These are phyloP conservation scores for Carcinoscorpius rotundicauda DNA, from an alignment of 1,140 invertebrate species.

Conservation along the genomic window DNA sequence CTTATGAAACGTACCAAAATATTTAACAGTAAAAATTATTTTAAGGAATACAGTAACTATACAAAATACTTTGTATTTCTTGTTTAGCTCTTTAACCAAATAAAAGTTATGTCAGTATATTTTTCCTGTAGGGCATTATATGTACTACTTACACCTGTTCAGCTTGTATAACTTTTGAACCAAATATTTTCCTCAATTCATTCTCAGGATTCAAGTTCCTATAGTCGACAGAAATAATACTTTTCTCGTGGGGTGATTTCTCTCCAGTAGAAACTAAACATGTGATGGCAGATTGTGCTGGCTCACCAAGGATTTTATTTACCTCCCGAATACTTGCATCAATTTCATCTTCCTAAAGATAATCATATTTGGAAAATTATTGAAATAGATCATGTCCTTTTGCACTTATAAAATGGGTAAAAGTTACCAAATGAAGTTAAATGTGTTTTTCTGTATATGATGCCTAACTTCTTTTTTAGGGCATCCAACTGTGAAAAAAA, in stretches of 20 bases:
- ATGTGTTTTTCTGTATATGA: too few relatives aligned
- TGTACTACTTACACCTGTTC: slow-evolving; percentile 42
- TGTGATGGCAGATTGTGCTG: slow-evolving; percentile 10
- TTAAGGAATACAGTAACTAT: too few relatives aligned
- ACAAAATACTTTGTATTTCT: too few relatives aligned
- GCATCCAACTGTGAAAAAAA: too few relatives aligned
- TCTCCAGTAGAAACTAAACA: neutral
- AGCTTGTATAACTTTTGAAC: slow-evolving; percentile 57
- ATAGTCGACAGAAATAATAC: slow-evolving; percentile 47
- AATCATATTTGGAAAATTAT: neutral
- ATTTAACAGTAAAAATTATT: too few relatives aligned
- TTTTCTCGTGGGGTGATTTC: slow-evolving; percentile 12
- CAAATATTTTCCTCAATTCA: slow-evolving; percentile 74
- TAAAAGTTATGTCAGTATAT: neutral
- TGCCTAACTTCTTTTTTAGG: too few relatives aligned
- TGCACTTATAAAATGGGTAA: too few relatives aligned
- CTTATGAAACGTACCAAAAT: too few relatives aligned
- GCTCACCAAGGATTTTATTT: slow-evolving; percentile 53
- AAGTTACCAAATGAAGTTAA: too few relatives aligned
- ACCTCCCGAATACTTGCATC: slow-evolving; percentile 56
- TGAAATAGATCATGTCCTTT: too few relatives aligned
- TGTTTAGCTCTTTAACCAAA: too few relatives aligned
- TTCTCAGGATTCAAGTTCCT: slow-evolving; percentile 69
- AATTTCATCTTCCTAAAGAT: slow-evolving; percentile 51
- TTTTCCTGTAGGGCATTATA: neutral